phyloP scores from a whole-genome alignment of 2,797 vertebrate species.

The Rhyacichthys aspro region DNA sequence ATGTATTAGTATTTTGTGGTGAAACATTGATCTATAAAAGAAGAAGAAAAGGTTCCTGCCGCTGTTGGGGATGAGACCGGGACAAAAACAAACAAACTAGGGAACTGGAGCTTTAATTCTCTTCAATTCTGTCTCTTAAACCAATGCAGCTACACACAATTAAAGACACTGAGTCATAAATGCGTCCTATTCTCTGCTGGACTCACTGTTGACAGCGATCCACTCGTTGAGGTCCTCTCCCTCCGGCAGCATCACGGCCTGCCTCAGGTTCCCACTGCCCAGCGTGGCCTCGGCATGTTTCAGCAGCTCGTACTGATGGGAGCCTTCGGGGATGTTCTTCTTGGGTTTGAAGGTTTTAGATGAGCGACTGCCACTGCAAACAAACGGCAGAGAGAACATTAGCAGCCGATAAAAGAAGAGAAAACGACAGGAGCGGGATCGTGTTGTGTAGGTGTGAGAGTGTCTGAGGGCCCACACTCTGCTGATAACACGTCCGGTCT shows the following conservation, averaged over 20 bases:
- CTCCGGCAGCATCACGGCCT: slow-evolving; percentile 94
- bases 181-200: slow-evolving; percentile 3
- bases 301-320: slow-evolving; percentile 94
- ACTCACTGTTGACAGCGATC: slow-evolving; percentile 98
- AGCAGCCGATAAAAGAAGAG: too few relatives aligned
- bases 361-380: slow-evolving; percentile 87
- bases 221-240: slow-evolving; percentile 98
- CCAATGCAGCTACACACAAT: too few relatives aligned
- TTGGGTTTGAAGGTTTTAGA: slow-evolving; percentile 98
- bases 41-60: too few relatives aligned
- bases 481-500: slow-evolving; percentile 1
- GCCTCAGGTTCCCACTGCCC: slow-evolving; percentile 94
- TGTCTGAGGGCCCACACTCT: background rate
- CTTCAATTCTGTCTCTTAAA: too few relatives aligned
- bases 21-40: too few relatives aligned
- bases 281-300: slow-evolving; percentile 95
- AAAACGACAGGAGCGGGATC: background rate
- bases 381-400: background rate
- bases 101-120: too few relatives aligned
- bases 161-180: too few relatives aligned
- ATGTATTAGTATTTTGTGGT: too few relatives aligned
- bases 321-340: slow-evolving; percentile 96
- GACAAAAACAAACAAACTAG: too few relatives aligned
- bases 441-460: background rate
- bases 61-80: too few relatives aligned